These are phyloP conservation scores for Neosilurus mollespiculum DNA, from an alignment of 2,797 vertebrate species.

Conservation along the genomic window DNA sequence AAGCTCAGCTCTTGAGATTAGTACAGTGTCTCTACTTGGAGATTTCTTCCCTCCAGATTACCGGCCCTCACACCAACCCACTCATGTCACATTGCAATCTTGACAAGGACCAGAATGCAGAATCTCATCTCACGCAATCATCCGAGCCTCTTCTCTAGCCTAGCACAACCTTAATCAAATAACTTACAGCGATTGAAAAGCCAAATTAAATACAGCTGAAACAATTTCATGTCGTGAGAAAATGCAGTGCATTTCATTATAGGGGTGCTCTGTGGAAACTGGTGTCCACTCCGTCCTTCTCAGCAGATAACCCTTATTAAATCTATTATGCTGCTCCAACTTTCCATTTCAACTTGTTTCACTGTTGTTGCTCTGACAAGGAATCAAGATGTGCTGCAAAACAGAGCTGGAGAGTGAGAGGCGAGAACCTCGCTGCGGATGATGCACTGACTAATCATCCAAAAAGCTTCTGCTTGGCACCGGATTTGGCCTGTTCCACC, in stretches of 20 bases:
- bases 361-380: conserved; percentile 33
- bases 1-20: conserved; percentile 6
- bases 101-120: conserved; percentile 32
- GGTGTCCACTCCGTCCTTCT: conserved; percentile 47
- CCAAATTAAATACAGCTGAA: conserved; percentile 59
- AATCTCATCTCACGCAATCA: conserved; percentile 49
- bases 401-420: not conserved
- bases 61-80: conserved; percentile 16
- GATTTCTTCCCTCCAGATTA: conserved; percentile 19
- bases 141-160: conserved; percentile 25
- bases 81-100: conserved; percentile 7
- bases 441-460: not conserved
- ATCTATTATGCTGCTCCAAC: conserved; percentile 48
- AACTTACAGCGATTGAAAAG: conserved; percentile 59
- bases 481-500: not conserved
- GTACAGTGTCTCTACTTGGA: not conserved
- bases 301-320: conserved; percentile 57
- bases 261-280: conserved; percentile 37
- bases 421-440: not conserved
- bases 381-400: conserved; percentile 27
- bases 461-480: not conserved
- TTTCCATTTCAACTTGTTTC: conserved; percentile 40
- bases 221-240: conserved; percentile 48
- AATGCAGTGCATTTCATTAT: conserved; percentile 57
- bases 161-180: conserved; percentile 52